phyloP scores from a whole-genome alignment of 1,140 invertebrate genomes.

The Diabrotica undecimpunctata region DNA sequence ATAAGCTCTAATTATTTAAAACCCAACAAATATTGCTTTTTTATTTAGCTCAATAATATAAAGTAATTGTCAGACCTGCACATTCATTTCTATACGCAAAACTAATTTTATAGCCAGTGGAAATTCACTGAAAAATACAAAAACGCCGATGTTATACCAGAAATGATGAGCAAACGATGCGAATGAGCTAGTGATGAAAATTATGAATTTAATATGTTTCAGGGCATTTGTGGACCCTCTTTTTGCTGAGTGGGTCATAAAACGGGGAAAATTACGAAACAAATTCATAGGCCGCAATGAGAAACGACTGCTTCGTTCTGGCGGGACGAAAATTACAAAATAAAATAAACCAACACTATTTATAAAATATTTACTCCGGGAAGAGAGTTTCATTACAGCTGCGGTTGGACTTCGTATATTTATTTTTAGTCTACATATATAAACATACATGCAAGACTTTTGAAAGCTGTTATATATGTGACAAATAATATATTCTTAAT shows the following conservation, averaged over 20 bases:
- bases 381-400: constrained; percentile 14
- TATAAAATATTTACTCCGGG: constrained; percentile 11
- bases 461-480: too few relatives aligned
- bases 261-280: background rate
- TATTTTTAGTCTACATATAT: constrained; percentile 7
- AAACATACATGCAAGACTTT: background rate
- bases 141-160: too few relatives aligned
- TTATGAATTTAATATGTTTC: constrained; percentile 7
- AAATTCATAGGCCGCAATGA: background rate
- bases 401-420: constrained; percentile 9
- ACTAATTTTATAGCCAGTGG: too few relatives aligned
- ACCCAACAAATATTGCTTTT: too few relatives aligned
- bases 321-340: constrained; percentile 6
- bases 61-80: too few relatives aligned
- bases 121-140: too few relatives aligned
- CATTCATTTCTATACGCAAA: too few relatives aligned
- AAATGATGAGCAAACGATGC: too few relatives aligned
- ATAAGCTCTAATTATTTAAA: too few relatives aligned
- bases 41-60: too few relatives aligned
- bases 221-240: background rate
- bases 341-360: constrained; percentile 10
- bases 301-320: background rate
- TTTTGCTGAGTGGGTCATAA: background rate
- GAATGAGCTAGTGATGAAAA: background rate
- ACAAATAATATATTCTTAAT: too few relatives aligned